Conservation (phyloP, 2,113 vertebrate genomes). For the Callospermophilus lateralis region DNA sequence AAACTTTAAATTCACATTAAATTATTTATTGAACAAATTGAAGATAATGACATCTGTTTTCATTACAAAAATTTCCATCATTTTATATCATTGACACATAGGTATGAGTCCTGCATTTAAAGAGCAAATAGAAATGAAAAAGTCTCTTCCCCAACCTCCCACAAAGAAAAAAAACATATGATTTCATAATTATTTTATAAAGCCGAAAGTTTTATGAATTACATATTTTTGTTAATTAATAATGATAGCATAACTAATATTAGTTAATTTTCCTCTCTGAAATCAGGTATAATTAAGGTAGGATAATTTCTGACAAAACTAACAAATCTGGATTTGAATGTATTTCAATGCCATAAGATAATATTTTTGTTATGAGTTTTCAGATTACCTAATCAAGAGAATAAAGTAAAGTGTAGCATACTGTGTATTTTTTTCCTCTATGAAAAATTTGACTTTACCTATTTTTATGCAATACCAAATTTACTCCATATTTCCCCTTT, state of each 20-base stretch:
- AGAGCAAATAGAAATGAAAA: conserved; percentile 44
- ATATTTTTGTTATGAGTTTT: conserved; percentile 59
- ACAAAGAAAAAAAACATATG: conserved; percentile 54
- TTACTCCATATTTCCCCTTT: conserved; percentile 26
- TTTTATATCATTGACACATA: conserved; percentile 64
- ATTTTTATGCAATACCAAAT: conserved; percentile 50
- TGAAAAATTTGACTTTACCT: conserved; percentile 44
- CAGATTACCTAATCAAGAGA: conserved; percentile 48
- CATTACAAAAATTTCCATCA: conserved; percentile 77
- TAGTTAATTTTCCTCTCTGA: conserved; percentile 61
- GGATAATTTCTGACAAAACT: conserved; percentile 14
- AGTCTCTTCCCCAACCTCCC: not conserved
- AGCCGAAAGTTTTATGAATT: conserved; percentile 43
- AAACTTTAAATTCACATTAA: conserved; percentile 87
- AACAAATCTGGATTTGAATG: conserved; percentile 37
- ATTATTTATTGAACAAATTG: conserved; percentile 88
- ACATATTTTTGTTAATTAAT: conserved; percentile 51
- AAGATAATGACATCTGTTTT: conserved; percentile 81
- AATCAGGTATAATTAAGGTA: conserved; percentile 79
- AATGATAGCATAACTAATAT: conserved; percentile 55
- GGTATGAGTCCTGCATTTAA: conserved; percentile 51
- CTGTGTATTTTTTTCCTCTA: conserved; percentile 52
- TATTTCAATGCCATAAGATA: conserved; percentile 9
- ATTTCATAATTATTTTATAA: conserved; percentile 55
- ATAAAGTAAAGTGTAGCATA: conserved; percentile 53